Conservation (phyloP, 2,113 vertebrate genomes). For the Labrus mixtus region DNA sequence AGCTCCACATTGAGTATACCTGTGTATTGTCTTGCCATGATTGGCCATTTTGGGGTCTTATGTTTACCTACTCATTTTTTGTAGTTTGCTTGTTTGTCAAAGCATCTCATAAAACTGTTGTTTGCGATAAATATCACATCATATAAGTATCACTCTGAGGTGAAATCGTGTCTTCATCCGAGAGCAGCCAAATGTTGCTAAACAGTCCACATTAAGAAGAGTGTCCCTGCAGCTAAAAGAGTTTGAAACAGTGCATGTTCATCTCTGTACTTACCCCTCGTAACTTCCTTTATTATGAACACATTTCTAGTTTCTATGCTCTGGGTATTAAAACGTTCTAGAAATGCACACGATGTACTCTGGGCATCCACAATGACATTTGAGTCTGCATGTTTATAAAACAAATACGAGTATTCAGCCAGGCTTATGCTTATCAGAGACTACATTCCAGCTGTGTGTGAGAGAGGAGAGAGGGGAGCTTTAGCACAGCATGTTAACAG, state of each 20-base stretch:
- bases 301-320: too few species aligned
- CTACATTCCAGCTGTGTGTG: not conserved
- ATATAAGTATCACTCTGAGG: not conserved
- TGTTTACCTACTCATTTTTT: too few species aligned
- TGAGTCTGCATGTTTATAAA: constrained; percentile 19
- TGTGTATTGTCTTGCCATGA: too few species aligned
- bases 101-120: too few species aligned
- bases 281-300: too few species aligned
- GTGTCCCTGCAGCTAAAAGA: not conserved
- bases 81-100: too few species aligned
- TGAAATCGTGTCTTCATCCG: not conserved
- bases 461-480: not conserved
- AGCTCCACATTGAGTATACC: too few species aligned
- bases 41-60: too few species aligned
- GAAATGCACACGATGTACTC: not conserved
- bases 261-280: too few species aligned
- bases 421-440: not conserved
- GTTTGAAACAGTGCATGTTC: not conserved
- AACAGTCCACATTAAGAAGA: not conserved
- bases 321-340: too few species aligned
- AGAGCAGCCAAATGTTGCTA: not conserved
- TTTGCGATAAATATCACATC: too few species aligned
- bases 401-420: constrained; percentile 1
- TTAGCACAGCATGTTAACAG: not conserved
- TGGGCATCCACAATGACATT: not conserved